phyloP scores from a whole-genome alignment of 2,113 vertebrate species.

The Saguinus imperator region DNA sequence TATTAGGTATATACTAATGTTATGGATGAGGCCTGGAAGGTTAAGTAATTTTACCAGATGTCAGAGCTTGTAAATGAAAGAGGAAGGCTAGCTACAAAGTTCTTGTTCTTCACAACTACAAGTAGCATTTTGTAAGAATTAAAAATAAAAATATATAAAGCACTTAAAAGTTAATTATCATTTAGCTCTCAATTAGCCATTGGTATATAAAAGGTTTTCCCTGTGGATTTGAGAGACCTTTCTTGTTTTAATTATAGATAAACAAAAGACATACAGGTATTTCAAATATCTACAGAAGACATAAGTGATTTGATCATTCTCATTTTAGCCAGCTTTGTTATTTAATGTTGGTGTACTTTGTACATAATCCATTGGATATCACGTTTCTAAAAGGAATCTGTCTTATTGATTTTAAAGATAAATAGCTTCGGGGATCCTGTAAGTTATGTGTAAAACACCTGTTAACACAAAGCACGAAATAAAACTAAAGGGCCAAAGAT shows the following conservation, averaged over 20 bases:
- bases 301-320: neutral
- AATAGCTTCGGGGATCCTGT: neutral
- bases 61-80: neutral
- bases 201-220: neutral
- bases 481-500: neutral
- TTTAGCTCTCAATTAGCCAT: neutral
- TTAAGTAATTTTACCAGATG: neutral
- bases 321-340: neutral
- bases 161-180: neutral
- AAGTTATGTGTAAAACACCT: conserved; percentile 26
- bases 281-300: neutral
- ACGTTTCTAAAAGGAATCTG: conserved; percentile 19
- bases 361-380: neutral
- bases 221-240: neutral
- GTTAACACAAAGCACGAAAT: neutral
- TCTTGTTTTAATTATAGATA: neutral
- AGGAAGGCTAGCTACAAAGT: neutral
- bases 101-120: neutral
- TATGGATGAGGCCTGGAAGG: neutral
- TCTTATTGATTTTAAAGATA: neutral
- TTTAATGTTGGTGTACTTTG: neutral
- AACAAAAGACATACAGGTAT: neutral
- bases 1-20: neutral
- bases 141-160: neutral
- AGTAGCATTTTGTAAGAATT: neutral